These are phyloP conservation scores for Frankliniella intonsa DNA, from an alignment of 2,888 invertebrate species.

Conservation along the genomic window DNA sequence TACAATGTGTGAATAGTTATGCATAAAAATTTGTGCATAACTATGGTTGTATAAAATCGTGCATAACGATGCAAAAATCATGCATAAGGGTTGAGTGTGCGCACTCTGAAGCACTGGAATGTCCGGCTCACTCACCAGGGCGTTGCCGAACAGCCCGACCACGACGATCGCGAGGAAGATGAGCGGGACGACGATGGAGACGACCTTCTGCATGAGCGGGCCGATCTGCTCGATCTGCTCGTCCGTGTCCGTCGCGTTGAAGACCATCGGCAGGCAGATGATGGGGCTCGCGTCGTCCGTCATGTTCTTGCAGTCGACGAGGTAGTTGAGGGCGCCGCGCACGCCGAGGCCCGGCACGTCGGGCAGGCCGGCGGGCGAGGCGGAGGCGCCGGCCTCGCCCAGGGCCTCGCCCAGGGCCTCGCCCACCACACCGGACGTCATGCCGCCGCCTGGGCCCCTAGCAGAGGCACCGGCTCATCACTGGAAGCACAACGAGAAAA, in stretches of 20 bases:
- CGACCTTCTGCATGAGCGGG: slow-evolving; percentile 53
- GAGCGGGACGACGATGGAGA: slow-evolving; percentile 68
- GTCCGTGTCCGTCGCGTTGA: slow-evolving; percentile 37
- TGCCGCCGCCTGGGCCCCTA: background rate
- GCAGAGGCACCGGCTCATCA: background rate
- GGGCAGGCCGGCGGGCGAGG: background rate
- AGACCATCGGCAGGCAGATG: background rate
- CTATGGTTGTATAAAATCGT: no score
- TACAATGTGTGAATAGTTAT: no score
- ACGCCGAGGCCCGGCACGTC: background rate
- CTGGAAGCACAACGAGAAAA: no score
- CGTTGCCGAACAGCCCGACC: slow-evolving; percentile 84
- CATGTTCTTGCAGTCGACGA: background rate
- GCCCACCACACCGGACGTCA: background rate
- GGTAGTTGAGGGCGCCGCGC: background rate
- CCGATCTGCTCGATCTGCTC: slow-evolving; percentile 41
- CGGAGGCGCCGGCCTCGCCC: background rate
- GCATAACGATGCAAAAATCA: no score
- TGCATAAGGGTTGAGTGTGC: no score
- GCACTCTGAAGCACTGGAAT: no score
- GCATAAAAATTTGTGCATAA: no score
- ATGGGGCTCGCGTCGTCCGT: background rate
- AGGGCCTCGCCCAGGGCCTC: background rate
- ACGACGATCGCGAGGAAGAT: slow-evolving; percentile 82
- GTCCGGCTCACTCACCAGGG: slow-evolving; percentile 53